Evolutionary conservation across 92 coral and sea anemone genomes (phyloP), one percentile per base, ranked within the genome.

Genomic region (Virgularia gustaviana): DNA sequence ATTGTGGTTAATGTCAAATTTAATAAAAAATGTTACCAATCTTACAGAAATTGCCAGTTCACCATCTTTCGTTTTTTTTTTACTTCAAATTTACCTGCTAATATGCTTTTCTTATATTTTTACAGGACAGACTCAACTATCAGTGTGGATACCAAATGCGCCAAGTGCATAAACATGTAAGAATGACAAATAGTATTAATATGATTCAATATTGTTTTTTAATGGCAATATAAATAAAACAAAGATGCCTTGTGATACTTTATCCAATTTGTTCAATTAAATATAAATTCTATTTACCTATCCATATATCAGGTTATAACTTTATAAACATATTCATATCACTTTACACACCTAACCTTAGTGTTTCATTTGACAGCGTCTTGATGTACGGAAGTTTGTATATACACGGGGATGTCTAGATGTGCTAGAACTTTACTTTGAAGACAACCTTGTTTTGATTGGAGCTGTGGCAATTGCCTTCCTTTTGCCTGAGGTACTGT

Each of bases 401-500:
- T 81, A 92, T 84, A 83, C 90, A 8, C 71, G 79, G 36, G 96
- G 96, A 20, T 92, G 98, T 64, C 73, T 92, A 36, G 85, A 85
- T 63, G 94, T 91, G 9, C 85, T 92, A 23, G 80, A 75, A 33
- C 60, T 73, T 12, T 92, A 96, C 94, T 92, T 92, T 74, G 77
- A 84, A 42, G 84, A 89, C 49, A 96, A 92, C 57, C 72, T 92
- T 74, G 79, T 87, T 15, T 36, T 89, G 23, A 80, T 89, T 23
- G 98, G 90, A 16, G 98, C 96, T 6, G 78, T 92, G 27, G 98
- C 98, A 13, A 83, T 92, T 44, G 98, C 98, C 4, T 87, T 92
- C 71, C 94, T 91, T 34, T 74, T 92, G 74, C 98, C 98, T 16
- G 94, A 92, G 89, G 97, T 91, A 57, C n/a, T n/a, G n/a, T n/a